Evolutionary conservation across 2,888 invertebrate species (phyloP), one percentile per base, ranked within the genome.

Genomic region (Drosophila cracens): DNA sequence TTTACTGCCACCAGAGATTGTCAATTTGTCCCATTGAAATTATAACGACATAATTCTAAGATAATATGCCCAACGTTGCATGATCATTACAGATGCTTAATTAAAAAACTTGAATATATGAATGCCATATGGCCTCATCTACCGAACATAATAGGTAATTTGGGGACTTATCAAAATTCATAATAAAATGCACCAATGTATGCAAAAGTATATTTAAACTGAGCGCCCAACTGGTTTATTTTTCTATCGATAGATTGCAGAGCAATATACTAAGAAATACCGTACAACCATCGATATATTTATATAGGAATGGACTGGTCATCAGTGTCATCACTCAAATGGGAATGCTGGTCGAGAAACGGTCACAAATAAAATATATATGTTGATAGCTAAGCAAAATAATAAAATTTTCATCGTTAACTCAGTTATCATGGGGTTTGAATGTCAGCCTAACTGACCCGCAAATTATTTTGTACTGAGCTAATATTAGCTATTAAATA

Each of bases 1-100:
- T 74, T 82, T 82, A 83, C 88, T 83, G 86, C 88, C 86, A 82
- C 80, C 66, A 82, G 83, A 74, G 71, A 70, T 82, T 79, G 81
- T 85, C 86, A 85, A 83, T 76, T 87, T 84, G 16, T 73, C 73
- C 76, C 67, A 69, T 73, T 64, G 67, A 79, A 70, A 62, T 65
- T 80, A 72, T 76, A 82, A 56, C 63, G 40, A 71, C 68, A 56
- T 57, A 66, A 64, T 29, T 40, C 57, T 79, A 71, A 81, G 46
- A 36, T 51, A 60, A 43, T 48, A 54, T 54, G 48, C 52, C 57
- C 18, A 57, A 43, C 21, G 40, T 57, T 33, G 31, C 52, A 52
- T 57, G 29, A 63, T 59, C 48, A 59, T 43, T 58, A 25, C 33
- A 40, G 34, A 31, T 51, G 56, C 54, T 59, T 21, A 58, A 62